These are phyloP conservation scores for Natrix natrix DNA, from an alignment of 2,797 vertebrate species.

Conservation along the genomic window DNA sequence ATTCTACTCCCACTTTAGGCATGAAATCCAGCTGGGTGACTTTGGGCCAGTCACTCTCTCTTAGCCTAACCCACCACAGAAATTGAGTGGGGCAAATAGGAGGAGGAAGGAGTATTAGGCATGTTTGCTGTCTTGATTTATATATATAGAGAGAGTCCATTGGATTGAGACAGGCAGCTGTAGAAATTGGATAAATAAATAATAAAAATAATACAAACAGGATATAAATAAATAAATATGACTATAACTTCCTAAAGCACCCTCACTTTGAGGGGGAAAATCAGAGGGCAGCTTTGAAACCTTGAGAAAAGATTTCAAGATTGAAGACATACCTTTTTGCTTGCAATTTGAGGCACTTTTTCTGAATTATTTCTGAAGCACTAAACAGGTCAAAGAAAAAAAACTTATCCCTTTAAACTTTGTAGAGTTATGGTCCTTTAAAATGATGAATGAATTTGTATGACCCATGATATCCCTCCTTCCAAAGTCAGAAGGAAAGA, in stretches of 20 bases:
- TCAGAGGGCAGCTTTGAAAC: neutral
- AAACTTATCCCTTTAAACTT: neutral
- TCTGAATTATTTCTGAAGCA: neutral
- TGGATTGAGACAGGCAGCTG: too few species aligned
- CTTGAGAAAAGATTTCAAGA: neutral
- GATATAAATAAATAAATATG: too few species aligned
- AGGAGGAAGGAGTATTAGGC: too few species aligned
- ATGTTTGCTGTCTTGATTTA: too few species aligned
- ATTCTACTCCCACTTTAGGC: neutral
- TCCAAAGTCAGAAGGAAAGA: too few species aligned
- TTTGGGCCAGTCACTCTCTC: neutral
- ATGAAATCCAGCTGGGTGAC: neutral
- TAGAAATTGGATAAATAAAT: too few species aligned
- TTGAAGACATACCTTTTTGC: neutral
- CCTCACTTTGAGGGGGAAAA: neutral
- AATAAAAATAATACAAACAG: too few species aligned
- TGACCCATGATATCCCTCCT: neutral
- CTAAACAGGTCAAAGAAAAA: neutral
- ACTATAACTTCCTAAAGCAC: neutral
- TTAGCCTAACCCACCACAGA: neutral
- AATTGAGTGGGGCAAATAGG: too few species aligned
- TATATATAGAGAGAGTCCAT: too few species aligned
- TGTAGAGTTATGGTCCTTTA: neutral
- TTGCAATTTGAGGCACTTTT: neutral
- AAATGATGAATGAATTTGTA: neutral